Evolutionary conservation across 1,140 invertebrate species (phyloP).

Genomic region (Drosophila burlai): DNA sequence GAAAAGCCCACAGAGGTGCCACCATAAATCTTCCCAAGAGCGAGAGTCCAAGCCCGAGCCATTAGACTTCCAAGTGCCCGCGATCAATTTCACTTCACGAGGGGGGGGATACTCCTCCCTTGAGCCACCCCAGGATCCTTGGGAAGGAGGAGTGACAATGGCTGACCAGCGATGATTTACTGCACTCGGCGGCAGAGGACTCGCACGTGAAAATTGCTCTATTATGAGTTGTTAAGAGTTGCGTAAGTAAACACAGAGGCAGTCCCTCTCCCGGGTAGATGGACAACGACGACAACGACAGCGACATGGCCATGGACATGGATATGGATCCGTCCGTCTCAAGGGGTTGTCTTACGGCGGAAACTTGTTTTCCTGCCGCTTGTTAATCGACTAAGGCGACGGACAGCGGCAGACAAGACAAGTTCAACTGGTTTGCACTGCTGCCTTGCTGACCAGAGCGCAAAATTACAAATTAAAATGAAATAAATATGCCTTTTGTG

Average conservation of each 20-base stretch:
- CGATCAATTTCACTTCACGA: constrained; percentile 75
- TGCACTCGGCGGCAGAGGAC: constrained; percentile 51
- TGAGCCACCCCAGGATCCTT: constrained; percentile 15
- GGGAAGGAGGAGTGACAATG: constrained; percentile 73
- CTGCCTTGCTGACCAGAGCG: constrained; percentile 70
- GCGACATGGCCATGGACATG: constrained; percentile 42
- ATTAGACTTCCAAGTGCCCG: constrained; percentile 67
- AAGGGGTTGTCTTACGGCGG: constrained; percentile 52
- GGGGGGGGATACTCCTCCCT: constrained; percentile 28
- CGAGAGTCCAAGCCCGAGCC: constrained; percentile 34
- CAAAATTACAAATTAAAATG: constrained; percentile 84
- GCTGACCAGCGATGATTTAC: constrained; percentile 71
- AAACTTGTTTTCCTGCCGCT: constrained; percentile 65
- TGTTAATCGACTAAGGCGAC: constrained; percentile 63
- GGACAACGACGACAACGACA: constrained; percentile 36
- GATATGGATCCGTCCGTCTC: constrained; percentile 56
- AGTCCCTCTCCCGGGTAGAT: constrained; percentile 16
- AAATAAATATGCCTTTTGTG: constrained; percentile 84
- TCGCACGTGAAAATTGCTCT: constrained; percentile 84
- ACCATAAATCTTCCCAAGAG: constrained; percentile 62
- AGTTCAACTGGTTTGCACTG: constrained; percentile 76
- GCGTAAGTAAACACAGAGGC: constrained; percentile 72
- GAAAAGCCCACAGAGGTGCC: constrained; percentile 60
- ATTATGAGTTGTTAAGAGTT: constrained; percentile 85
- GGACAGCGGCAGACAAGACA: constrained; percentile 40